Base-by-base conservation (phyloP, 2,797 vertebrate genomes). In the Sebastes hubbsi region DNA sequence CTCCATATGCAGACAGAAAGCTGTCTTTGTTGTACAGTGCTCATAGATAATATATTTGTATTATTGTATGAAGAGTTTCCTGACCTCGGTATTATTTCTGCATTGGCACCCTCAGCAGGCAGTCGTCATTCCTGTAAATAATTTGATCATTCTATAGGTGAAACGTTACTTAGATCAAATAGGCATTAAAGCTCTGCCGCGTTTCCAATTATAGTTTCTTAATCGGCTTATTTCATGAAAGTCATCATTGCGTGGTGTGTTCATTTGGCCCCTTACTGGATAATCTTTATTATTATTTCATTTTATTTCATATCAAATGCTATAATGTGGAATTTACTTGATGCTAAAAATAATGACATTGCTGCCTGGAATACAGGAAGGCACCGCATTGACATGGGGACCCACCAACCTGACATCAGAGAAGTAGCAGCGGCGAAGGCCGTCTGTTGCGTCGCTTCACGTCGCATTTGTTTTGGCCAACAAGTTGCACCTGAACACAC, bases 211-310 rank as follows among this genome's bases (percentile, higher is more conserved):
- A 66, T 66, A 68, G 24, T 80, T 63, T 78, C 16, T 46, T 69
- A 77, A 80, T 84, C 63, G 9, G 30, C 58, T 80, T 72, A 72
- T 58, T 72, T 72, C 46, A 25, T 22, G 4, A 61, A 75, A 75
- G 6, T 56, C 60, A 54, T 75, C 59, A 27, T 66, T 75, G 38
- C 60, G 3, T 25, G 38, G 52, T 56, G 7, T 65, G 25, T 78
- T 78, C 32, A 46, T 77, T 77, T 77, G 70, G 65, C 60, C 25
- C 16, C 11, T 49, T 49, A 74, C 55, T 27, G 42, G 27, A 69
- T 76, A 62, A 75, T 32, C 13, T 75, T 68, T 22, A 68, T 34
- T 22, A 78, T 60, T 34, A 34, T 75, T 80, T 49, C 4, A 64
- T 77, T 72, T n/a, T 18, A 75, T 72, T 73, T 82, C 30, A 42